phyloP scores from a whole-genome alignment of 2,888 invertebrate species.

The Diarsia dahlii region DNA sequence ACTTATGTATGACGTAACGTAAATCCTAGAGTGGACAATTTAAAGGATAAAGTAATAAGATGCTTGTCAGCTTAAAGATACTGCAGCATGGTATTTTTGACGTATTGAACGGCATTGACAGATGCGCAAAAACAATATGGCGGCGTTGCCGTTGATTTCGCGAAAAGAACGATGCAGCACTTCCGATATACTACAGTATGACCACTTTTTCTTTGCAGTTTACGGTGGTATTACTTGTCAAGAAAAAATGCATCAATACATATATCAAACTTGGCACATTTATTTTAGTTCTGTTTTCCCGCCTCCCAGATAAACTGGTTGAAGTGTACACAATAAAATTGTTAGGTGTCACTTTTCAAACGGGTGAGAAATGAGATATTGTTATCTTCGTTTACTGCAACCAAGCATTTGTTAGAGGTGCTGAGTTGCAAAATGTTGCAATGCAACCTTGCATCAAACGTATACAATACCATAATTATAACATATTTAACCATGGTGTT shows the following conservation, averaged over 20 bases:
- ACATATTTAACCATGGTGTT: not conserved
- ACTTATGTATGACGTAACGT: not conserved
- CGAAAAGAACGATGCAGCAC: not conserved
- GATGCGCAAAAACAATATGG: not conserved
- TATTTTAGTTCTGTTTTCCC: slow-evolving; percentile 2
- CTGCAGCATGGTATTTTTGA: not conserved
- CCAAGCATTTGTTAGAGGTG: not conserved
- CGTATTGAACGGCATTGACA: not conserved
- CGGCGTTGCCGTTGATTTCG: not conserved
- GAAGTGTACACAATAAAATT: not conserved
- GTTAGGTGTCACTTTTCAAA: not conserved
- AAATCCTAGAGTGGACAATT: not conserved
- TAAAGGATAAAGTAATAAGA: not conserved
- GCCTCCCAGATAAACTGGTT: not conserved
- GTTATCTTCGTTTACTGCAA: not conserved
- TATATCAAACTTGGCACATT: not conserved
- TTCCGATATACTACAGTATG: not conserved
- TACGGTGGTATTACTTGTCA: not conserved
- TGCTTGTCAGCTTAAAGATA: not conserved
- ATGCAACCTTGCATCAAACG: slow-evolving; percentile 1
- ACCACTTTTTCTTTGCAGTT: not conserved
- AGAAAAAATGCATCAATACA: not conserved
- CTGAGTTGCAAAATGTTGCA: too few relatives aligned
- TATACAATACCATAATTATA: not conserved
- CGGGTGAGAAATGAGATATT: not conserved